These are phyloP conservation scores for Palythoa grandis DNA, from an alignment of 92 coral and sea anemone genomes.

Conservation along the genomic window DNA sequence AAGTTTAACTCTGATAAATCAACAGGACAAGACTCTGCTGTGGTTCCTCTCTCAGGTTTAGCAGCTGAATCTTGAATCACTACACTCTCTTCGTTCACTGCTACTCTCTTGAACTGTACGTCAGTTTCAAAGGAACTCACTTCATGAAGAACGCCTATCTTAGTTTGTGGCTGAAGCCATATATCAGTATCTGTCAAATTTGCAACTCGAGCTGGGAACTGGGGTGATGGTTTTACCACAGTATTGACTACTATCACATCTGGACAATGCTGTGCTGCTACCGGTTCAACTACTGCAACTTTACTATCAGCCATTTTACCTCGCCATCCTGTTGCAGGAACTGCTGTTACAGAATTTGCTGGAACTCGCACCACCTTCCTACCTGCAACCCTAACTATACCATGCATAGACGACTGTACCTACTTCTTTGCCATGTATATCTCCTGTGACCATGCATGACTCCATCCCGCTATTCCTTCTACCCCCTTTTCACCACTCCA, in stretches of 20 bases:
- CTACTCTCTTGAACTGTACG: constrained; percentile 25
- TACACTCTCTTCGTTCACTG: constrained; percentile 53
- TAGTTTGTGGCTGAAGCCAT: constrained; percentile 69
- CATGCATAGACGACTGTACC: constrained; percentile 12
- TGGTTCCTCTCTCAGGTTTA: not conserved
- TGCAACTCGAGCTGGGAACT: constrained; percentile 56
- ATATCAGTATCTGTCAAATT: constrained; percentile 59
- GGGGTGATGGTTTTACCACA: constrained; percentile 28
- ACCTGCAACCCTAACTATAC: constrained; percentile 59
- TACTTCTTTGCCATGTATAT: not conserved
- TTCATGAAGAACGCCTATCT: constrained; percentile 63
- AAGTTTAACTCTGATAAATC: constrained; percentile 47
- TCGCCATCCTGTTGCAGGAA: constrained; percentile 46
- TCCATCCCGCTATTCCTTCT: not conserved
- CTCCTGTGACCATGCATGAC: not conserved
- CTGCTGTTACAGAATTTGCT: constrained; percentile 44
- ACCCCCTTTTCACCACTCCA: not conserved
- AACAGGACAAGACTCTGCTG: constrained; percentile 44
- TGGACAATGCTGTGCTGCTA: constrained; percentile 37
- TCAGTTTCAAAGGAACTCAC: constrained; percentile 28
- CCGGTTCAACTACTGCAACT: constrained; percentile 54
- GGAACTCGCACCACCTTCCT: constrained; percentile 40
- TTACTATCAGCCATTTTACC: not conserved
- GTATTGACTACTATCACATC: constrained; percentile 54
- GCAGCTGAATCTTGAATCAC: constrained; percentile 21